Conservation (phyloP, 2,797 vertebrate species). For the Lemur catta region DNA sequence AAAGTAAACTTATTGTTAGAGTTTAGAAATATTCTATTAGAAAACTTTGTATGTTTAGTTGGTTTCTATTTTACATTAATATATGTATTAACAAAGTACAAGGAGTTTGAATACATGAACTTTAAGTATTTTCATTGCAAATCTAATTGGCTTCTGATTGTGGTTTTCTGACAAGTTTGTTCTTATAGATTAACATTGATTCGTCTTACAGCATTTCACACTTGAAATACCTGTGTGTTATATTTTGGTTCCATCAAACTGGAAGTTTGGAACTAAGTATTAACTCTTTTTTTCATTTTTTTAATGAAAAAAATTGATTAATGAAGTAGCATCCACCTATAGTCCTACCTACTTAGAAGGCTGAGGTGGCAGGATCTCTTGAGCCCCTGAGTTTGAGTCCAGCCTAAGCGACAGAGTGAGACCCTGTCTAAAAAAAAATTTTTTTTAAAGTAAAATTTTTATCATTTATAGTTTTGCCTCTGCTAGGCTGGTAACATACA, state of each 20-base stretch:
- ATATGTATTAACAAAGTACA: background rate
- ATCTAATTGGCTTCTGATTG: constrained; percentile 37
- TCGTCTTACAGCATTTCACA: constrained; percentile 30
- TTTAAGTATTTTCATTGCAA: constrained; percentile 44
- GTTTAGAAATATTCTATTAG: constrained; percentile 50
- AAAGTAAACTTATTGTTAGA: constrained; percentile 30
- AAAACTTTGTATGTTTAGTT: background rate
- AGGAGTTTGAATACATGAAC: constrained; percentile 42
- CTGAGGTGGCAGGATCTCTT: background rate
- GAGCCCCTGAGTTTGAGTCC: background rate
- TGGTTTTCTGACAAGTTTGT: constrained; percentile 47
- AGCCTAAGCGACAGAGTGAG: background rate
- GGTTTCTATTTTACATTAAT: constrained; percentile 54
- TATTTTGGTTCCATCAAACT: background rate
- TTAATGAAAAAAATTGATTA: background rate
- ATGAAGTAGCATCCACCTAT: background rate
- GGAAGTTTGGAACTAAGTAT: background rate
- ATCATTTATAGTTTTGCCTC: background rate
- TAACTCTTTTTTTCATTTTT: background rate
- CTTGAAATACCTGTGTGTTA: constrained; percentile 50
- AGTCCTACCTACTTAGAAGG: background rate
- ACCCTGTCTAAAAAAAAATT: background rate
- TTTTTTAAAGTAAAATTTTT: background rate
- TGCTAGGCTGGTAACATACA: background rate
- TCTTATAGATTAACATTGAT: constrained; percentile 7